A percentile compares a stretch with the other conserved stretches of the same genome.
phyloP scores from a whole-genome alignment of 2,888 invertebrate species.

The Drosophila anomalata region DNA sequence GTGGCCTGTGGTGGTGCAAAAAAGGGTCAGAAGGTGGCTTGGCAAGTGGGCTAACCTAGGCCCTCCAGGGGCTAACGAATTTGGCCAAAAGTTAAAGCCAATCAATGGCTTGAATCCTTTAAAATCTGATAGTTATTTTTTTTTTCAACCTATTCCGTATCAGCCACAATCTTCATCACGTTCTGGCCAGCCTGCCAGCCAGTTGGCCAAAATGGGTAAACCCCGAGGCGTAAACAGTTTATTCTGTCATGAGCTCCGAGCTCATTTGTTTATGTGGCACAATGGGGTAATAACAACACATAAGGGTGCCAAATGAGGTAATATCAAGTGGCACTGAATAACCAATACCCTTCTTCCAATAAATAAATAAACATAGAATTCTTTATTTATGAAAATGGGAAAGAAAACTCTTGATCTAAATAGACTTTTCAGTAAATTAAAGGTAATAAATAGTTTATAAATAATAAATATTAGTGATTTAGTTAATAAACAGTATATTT shows the following conservation, averaged over 20 bases:
- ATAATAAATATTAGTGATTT: no score
- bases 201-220: constrained; percentile 34
- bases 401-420: no score
- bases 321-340: constrained; percentile 6
- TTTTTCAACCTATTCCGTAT: constrained; percentile 5
- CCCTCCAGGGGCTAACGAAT: background rate
- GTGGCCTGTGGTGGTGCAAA: constrained; percentile 7
- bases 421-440: no score
- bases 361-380: background rate
- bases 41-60: background rate
- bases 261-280: constrained; percentile 41
- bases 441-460: no score
- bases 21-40: background rate
- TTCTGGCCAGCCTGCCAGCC: constrained; percentile 19
- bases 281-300: constrained; percentile 32
- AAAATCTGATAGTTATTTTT: background rate
- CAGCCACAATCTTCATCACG: constrained; percentile 48
- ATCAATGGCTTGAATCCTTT: background rate
- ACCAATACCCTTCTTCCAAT: background rate
- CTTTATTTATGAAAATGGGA: background rate
- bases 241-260: constrained; percentile 14
- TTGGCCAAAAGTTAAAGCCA: background rate
- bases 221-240: constrained; percentile 25
- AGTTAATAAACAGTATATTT: no score
- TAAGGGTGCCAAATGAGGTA: constrained; percentile 4